These are phyloP conservation scores for Porphyrio hochstetteri DNA, from an alignment of 2,113 vertebrate species.

Conservation along the genomic window DNA sequence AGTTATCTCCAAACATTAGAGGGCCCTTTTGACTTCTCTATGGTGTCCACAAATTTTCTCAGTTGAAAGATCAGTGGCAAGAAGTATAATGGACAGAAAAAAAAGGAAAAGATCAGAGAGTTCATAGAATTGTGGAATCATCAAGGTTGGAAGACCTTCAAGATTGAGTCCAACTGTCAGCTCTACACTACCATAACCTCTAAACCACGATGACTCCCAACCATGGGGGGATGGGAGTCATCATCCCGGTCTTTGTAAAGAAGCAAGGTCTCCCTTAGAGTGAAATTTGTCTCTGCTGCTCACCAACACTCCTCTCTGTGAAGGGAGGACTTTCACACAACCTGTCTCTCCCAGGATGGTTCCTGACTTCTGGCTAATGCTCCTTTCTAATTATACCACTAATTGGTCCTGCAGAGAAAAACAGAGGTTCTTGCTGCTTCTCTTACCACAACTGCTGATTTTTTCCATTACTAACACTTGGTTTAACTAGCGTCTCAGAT, in stretches of 20 bases:
- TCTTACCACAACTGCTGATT: not conserved
- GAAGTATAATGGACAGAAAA: not conserved
- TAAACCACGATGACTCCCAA: too few species aligned
- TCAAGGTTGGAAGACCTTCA: too few species aligned
- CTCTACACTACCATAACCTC: too few species aligned
- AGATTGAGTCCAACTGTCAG: too few species aligned
- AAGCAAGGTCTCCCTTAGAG: not conserved
- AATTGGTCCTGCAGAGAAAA: not conserved
- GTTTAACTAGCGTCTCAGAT: not conserved
- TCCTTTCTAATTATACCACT: not conserved
- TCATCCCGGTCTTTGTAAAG: not conserved
- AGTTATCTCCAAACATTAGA: not conserved
- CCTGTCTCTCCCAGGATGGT: not conserved
- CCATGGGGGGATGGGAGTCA: not conserved
- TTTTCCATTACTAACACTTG: not conserved
- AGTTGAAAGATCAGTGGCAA: not conserved
- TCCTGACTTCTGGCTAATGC: not conserved
- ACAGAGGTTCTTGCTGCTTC: not conserved
- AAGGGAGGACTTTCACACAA: not conserved
- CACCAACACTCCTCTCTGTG: not conserved
- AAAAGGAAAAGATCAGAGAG: not conserved
- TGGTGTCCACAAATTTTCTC: not conserved
- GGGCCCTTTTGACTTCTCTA: not conserved
- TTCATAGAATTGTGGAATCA: not conserved
- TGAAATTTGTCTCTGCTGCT: not conserved